A percentile compares a stretch with the other conserved stretches of the same genome.
phyloP scores from a whole-genome alignment of 1,140 invertebrate species.

The Diabrotica virgifera region DNA sequence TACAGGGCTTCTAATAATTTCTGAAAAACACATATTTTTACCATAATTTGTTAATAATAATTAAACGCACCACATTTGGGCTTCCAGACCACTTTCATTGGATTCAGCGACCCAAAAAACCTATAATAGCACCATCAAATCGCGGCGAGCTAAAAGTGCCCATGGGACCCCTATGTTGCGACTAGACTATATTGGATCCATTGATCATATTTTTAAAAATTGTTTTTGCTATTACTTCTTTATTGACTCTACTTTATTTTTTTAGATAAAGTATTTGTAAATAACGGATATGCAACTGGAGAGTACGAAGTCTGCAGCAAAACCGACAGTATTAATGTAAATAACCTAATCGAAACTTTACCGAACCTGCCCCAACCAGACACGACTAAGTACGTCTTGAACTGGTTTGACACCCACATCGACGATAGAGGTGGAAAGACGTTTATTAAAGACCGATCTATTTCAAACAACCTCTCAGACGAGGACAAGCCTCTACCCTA shows the following conservation, averaged over 20 bases:
- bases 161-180: too few species aligned
- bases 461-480: neutral
- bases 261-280: conserved; percentile 62
- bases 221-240: neutral
- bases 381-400: conserved; percentile 41
- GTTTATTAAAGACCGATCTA: neutral
- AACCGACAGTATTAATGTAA: conserved; percentile 26
- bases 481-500: conserved; percentile 22
- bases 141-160: too few species aligned
- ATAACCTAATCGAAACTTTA: conserved; percentile 28
- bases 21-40: too few species aligned
- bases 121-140: too few species aligned
- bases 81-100: too few species aligned
- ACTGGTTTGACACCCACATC: conserved; percentile 41
- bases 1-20: too few species aligned
- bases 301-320: conserved; percentile 53
- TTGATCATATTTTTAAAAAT: neutral
- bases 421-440: conserved; percentile 1
- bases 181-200: too few species aligned
- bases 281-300: conserved; percentile 56
- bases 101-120: too few species aligned
- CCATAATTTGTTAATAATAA: too few species aligned
- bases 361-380: conserved; percentile 36
- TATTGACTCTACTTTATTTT: conserved; percentile 17
- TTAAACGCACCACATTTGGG: too few species aligned